Conservation (phyloP, 2,888 invertebrate species). For the Proisotoma minuta region DNA sequence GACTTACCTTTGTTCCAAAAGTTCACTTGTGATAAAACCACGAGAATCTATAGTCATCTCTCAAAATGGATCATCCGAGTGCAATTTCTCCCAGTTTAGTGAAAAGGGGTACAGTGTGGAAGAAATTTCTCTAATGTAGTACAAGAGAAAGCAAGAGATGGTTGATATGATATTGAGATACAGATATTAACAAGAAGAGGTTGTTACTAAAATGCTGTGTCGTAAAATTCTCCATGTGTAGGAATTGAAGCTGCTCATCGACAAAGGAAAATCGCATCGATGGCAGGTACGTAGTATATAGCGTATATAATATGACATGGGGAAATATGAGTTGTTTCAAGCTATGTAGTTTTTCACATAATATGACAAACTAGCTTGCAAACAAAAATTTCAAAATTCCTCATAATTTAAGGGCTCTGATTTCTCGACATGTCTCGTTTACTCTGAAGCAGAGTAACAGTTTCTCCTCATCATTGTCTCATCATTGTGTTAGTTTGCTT, state of each 20-base stretch:
- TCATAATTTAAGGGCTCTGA: too few species aligned
- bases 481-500: too few species aligned
- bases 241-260: slow-evolving; percentile 65
- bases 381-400: too few species aligned
- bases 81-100: background rate
- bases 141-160: background rate
- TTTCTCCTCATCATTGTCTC: too few species aligned
- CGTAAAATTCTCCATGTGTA: slow-evolving; percentile 50
- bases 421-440: too few species aligned
- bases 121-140: background rate
- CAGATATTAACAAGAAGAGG: background rate
- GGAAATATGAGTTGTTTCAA: too few species aligned
- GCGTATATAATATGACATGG: too few species aligned
- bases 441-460: too few species aligned
- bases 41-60: background rate
- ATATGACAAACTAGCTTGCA: too few species aligned
- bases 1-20: slow-evolving; percentile 17
- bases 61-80: background rate
- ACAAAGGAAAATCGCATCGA: slow-evolving; percentile 74
- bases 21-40: background rate
- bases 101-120: background rate
- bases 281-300: too few species aligned
- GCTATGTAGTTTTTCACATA: too few species aligned
- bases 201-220: slow-evolving; percentile 22
- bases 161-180: background rate